Evolutionary conservation across 2,113 vertebrate species (phyloP).

Genomic region (Chlorodrepanis virens): DNA sequence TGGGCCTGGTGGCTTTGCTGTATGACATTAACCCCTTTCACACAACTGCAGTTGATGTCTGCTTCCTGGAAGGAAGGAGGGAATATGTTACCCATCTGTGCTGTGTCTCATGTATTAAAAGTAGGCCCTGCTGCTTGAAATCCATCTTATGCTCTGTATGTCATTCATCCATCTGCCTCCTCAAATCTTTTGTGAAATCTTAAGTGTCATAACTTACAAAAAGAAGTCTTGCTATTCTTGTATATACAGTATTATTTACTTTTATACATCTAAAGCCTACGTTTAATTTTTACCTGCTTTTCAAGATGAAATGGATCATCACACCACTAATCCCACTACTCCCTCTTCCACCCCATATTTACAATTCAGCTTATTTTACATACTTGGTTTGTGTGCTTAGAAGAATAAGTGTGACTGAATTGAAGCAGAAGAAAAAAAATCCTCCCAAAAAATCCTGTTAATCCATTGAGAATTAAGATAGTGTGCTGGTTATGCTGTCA

Average conservation of each 20-base stretch:
- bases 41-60: not conserved
- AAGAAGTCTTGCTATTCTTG: not conserved
- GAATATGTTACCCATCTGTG: not conserved
- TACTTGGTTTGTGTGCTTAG: not conserved
- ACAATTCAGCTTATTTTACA: not conserved
- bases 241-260: not conserved
- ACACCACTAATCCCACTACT: not conserved
- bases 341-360: not conserved
- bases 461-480: not conserved
- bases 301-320: constrained; percentile 7
- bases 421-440: not conserved
- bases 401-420: not conserved
- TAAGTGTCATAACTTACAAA: not conserved
- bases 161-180: not conserved
- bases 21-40: not conserved
- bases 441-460: not conserved
- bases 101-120: not conserved
- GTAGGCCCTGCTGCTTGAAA: not conserved
- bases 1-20: not conserved
- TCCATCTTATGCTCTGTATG: not conserved
- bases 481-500: not conserved
- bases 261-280: not conserved
- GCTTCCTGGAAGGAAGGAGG: not conserved
- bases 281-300: not conserved
- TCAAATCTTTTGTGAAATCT: not conserved